Evolutionary conservation across 2,888 invertebrate species (phyloP), one percentile per base, ranked within the genome.

Genomic region (Acanthacorydalis orientalis): DNA sequence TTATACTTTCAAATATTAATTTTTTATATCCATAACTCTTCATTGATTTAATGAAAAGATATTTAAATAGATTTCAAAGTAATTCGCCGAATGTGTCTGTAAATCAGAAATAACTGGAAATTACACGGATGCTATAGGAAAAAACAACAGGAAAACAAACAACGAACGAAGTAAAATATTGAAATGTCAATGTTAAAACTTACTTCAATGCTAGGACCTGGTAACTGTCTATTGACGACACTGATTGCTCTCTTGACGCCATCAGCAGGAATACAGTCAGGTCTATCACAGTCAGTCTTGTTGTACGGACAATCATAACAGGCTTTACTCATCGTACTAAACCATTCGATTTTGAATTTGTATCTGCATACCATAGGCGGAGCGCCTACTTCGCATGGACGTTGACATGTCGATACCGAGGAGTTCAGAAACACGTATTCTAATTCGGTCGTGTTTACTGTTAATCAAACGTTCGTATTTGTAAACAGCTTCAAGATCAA

Each of bases 241-340:
- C 83, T 75, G 33, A 92, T 66, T 0, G 84, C 73, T 51, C 90
- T 72, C 49, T 75, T 74, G 39, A 81, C 70, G 0, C 93, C 93
- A 63, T 92, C 89, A 1, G 79, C 87, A 0, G 86, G 73, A 50
- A 92, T 76, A 60, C 93, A 93, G 60, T 92, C 84, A 0, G 76
- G 74, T 45, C 83, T 69, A 42, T 64, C 67, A 59, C 93, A 93
- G 59, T 92, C 88, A 0, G 77, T 75, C 1, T 66, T 54, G 59
- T 83, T 83, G 49, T 68, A 72, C 0, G 91, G 90, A 59, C 93
- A 92, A 56, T 81, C 68, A 58, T 75, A 87, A 57, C 92, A 92
- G 1, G 91, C 91, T 62, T 90, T 90, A 60, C 88, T 86, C 73
- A 89, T 76, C 0, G 87, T 83, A 54, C 82, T 77, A 63, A 88